Base-by-base conservation (phyloP, 2,888 invertebrate genomes). In the Blastobasis lacticolella region DNA sequence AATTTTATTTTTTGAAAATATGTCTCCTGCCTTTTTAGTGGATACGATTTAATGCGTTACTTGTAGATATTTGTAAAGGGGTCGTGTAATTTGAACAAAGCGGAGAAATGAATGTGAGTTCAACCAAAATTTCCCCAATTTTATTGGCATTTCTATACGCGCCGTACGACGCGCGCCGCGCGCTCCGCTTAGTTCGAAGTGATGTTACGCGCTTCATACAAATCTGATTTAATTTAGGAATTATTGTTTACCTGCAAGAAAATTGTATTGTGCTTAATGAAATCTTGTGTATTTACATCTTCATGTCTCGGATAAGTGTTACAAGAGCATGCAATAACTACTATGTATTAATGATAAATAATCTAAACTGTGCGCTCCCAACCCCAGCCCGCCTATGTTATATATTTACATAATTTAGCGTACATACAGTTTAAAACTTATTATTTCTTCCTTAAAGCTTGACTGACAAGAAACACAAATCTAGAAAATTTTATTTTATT, bases 1-100 rank as follows among this genome's bases (percentile, higher is more conserved):
- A 87, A 87, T 85, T 69, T 76, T 75, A 69, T 71, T 78, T 76
- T 69, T 63, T 64, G 73, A 87, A 87, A 87, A 87, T 88, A 88
- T 88, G 88, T 88, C 88, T 88, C 88, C 88, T 86, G 71, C 69
- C 70, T 70, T 23, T 23, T 23, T 23, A 23, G 23, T 23, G 23
- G 23, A 23, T 23, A 23, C 23, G 23, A 23, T 23, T 23, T 23
- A 23, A 23, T 23, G 23, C 23, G 23, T 23, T 47, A 47, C 49
- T 9, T 48, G 40, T 37, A 47, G 48, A 45, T 53, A 48, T 44
- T 45, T 45, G 38, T 38, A 10, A 46, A 37, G 8, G 10, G 10
- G 10, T 47, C 40, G 47, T 5, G 38, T 40, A 47, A 23, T 47
- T 40, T 47, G 47, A 47, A 38, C 47, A 10, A 47, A 40, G 47